phyloP scores from a whole-genome alignment of 2,888 invertebrate genomes.

The Zaprionus obscuricornis region DNA sequence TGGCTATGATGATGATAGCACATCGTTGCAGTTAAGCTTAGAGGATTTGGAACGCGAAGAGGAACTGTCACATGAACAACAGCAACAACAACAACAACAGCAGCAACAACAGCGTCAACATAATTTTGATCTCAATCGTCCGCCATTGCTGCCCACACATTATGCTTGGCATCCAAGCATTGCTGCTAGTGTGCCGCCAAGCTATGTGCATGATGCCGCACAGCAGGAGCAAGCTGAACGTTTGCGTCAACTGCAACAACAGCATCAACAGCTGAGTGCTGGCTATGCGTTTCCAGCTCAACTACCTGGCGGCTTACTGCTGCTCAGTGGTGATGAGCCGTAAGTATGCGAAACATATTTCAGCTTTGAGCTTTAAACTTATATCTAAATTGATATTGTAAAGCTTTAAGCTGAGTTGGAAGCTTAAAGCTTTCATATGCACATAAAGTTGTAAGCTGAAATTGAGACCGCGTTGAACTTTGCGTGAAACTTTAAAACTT shows the following conservation, averaged over 20 bases:
- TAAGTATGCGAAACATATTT: constrained; percentile 22
- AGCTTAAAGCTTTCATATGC: too few relatives aligned
- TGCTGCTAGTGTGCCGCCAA: constrained; percentile 64
- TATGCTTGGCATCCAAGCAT: constrained; percentile 65
- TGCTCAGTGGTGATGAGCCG: constrained; percentile 30
- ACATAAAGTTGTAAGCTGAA: not conserved
- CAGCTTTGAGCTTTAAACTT: constrained; percentile 5
- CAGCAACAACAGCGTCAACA: constrained; percentile 15
- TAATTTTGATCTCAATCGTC: constrained; percentile 53
- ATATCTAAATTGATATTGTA: too few relatives aligned
- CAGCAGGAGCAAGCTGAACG: constrained; percentile 49
- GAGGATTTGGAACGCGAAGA: constrained; percentile 91
- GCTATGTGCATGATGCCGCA: constrained; percentile 59
- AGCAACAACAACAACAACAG: constrained; percentile 46
- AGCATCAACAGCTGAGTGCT: constrained; percentile 60
- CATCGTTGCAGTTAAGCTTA: constrained; percentile 86
- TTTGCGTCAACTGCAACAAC: constrained; percentile 53
- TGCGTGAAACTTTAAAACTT: too few relatives aligned
- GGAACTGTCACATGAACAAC: constrained; percentile 85
- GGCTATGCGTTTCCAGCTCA: constrained; percentile 62
- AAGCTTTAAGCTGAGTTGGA: constrained; percentile 14
- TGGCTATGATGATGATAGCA: constrained; percentile 71
- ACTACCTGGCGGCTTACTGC: constrained; percentile 28
- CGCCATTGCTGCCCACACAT: constrained; percentile 58
- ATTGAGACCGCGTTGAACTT: constrained; percentile 14